Percentiles rank a stretch among this genome's conserved stretches.
Conservation (phyloP, 2,888 invertebrate species). For the Ptychoptera contaminata region DNA sequence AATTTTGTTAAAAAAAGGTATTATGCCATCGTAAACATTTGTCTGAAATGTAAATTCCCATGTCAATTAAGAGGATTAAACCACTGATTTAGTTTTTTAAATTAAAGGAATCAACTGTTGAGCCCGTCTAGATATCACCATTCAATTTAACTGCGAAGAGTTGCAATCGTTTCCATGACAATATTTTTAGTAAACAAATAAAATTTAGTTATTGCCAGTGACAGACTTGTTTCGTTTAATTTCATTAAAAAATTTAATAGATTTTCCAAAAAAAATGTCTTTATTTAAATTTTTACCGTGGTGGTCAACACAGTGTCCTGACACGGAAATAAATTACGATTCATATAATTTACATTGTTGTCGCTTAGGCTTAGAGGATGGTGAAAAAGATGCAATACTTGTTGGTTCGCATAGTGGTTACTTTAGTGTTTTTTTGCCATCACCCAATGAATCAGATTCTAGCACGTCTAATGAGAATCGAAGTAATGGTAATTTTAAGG, state of each 20-base stretch:
- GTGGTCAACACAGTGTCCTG: slow-evolving; percentile 61
- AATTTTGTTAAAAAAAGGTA: too few species aligned
- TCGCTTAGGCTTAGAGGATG: slow-evolving; percentile 40
- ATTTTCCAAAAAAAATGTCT: slow-evolving; percentile 49
- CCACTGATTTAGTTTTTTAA: too few species aligned
- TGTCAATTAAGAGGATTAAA: too few species aligned
- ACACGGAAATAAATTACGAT: slow-evolving; percentile 37
- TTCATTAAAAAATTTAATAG: neutral
- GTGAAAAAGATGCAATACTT: slow-evolving; percentile 49
- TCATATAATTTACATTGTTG: slow-evolving; percentile 33
- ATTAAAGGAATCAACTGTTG: too few species aligned
- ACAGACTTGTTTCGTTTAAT: too few species aligned
- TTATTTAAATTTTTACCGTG: slow-evolving; percentile 80
- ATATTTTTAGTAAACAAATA: too few species aligned
- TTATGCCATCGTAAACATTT: too few species aligned
- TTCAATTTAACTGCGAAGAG: too few species aligned
- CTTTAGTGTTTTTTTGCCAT: slow-evolving; percentile 58
- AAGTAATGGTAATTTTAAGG: slow-evolving; percentile 28
- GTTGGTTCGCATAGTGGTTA: slow-evolving; percentile 68
- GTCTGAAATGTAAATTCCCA: too few species aligned
- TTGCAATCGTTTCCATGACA: too few species aligned
- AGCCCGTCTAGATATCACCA: too few species aligned
- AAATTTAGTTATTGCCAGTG: too few species aligned
- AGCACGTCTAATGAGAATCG: slow-evolving; percentile 24
- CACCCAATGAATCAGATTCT: slow-evolving; percentile 32